Percentiles rank a stretch among this genome's conserved stretches.
Conservation (phyloP, 1,140 invertebrate species). For the Lucilia sericata region DNA sequence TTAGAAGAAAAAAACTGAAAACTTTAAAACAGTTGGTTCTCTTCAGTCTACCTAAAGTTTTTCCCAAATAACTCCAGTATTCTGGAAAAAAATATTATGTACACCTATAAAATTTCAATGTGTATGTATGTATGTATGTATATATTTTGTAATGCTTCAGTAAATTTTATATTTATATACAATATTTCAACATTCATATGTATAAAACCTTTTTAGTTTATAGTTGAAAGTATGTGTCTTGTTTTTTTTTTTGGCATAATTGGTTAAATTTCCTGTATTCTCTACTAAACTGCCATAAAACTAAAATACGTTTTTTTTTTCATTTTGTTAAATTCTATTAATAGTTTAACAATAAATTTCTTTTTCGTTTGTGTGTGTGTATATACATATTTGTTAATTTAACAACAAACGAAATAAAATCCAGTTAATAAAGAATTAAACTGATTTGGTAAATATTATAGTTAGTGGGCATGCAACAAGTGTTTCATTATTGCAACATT, state of each 20-base stretch:
- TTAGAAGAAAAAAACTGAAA: too few relatives aligned
- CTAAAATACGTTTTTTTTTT: neutral
- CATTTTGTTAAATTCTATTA: conserved; percentile 13
- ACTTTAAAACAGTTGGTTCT: neutral
- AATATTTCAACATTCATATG: too few relatives aligned
- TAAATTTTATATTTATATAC: conserved; percentile 34
- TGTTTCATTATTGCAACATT: neutral
- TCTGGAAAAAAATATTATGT: neutral
- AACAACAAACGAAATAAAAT: neutral
- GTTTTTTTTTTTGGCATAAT: neutral
- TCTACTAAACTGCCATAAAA: neutral
- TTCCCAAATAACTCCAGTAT: neutral
- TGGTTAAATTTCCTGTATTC: conserved; percentile 28
- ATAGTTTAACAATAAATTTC: conserved; percentile 41
- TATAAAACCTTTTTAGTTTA: neutral
- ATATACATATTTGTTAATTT: neutral
- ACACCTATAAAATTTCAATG: neutral
- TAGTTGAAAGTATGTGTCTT: neutral
- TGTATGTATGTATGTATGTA: neutral
- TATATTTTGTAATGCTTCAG: conserved; percentile 38
- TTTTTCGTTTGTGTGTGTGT: neutral
- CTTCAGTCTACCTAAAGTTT: neutral
- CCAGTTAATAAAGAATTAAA: neutral
- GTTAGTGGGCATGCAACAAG: conserved; percentile 40
- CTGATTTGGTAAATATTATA: neutral